Base-by-base conservation (phyloP, 2,797 vertebrate species). In the Gymnodraco acuticeps region DNA sequence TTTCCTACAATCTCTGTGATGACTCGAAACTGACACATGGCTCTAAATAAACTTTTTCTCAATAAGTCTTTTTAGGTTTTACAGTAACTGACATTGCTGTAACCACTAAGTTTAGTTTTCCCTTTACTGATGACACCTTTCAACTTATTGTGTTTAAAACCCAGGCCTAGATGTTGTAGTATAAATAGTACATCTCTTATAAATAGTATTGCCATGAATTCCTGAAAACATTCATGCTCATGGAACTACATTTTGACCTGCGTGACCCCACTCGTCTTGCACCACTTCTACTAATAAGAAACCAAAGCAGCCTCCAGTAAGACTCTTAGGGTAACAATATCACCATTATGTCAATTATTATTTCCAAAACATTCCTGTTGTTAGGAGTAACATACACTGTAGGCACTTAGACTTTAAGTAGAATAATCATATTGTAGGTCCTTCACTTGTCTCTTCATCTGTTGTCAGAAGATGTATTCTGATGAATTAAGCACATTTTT, bases 161-260 rank as follows among this genome's bases (percentile, higher is more conserved):
- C 0, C 10, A 54, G 16, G 5, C n/a, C 10, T 23, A 4, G 0
- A 23, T 10, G 11, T 31, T 38, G 33, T 2, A 38, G 33, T 38
- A 38, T 38, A 38, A 38, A 38, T 38, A 38, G 6, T 10, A 20
- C 45, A 15, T 55, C 20, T 55, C 23, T 46, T 17, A 67, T 67
- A 14, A 46, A 31, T 33, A 55, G n/a, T 23, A 17, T 19, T 51
- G 16, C n/a, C 20, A 19, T 19, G 20, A 61, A 10, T 20, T 56
- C 0, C 3, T 46, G 9, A 56, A 20, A 47, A 15, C 23, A 55
- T 19, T 55, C 4, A 19, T 1, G n/a, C 48, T 10, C 13, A n/a
- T 14, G 15, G 2, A 41, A 23, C 16, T 38, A 38, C 3, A 42
- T n/a, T 38, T 54, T 58, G 11, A 55, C n/a, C 9, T 5, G 5